These are phyloP conservation scores for Hippasteria phrygiana DNA, from an alignment of 53 echinoderm and acorn worm genomes.

Conservation along the genomic window DNA sequence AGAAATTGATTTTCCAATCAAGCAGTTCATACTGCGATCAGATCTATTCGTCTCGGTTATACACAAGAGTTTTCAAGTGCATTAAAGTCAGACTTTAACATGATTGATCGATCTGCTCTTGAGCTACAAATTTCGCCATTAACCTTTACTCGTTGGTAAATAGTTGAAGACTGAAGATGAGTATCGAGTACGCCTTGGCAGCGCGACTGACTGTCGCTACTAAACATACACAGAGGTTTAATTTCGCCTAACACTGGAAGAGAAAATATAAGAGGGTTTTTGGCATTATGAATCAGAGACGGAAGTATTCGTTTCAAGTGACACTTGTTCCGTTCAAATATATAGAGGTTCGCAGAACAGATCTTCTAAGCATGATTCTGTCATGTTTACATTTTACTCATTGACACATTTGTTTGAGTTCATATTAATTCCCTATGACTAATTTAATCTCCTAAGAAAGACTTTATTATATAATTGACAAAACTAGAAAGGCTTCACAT, in stretches of 20 bases:
- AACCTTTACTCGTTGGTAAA: not conserved
- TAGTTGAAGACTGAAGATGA: not conserved
- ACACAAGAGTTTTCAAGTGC: not conserved
- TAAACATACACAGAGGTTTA: not conserved
- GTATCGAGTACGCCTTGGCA: not conserved
- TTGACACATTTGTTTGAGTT: too few species aligned
- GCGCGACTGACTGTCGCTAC: not conserved
- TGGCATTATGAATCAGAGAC: not conserved
- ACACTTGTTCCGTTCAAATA: not conserved
- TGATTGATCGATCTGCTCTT: not conserved
- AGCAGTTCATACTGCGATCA: not conserved
- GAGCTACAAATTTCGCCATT: not conserved
- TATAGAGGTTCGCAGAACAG: not conserved
- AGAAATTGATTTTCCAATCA: too few species aligned
- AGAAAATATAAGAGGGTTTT: not conserved
- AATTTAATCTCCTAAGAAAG: too few species aligned
- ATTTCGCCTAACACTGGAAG: not conserved
- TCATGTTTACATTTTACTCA: too few species aligned
- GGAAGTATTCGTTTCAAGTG: not conserved
- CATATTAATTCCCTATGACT: too few species aligned
- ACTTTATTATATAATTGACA: too few species aligned
- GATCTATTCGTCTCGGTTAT: not conserved
- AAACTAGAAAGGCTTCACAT: too few species aligned
- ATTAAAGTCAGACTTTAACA: not conserved
- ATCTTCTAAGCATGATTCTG: too few species aligned